Evolutionary conservation across 2,888 invertebrate genomes (phyloP).

Genomic region (Synergus laeviventris): DNA sequence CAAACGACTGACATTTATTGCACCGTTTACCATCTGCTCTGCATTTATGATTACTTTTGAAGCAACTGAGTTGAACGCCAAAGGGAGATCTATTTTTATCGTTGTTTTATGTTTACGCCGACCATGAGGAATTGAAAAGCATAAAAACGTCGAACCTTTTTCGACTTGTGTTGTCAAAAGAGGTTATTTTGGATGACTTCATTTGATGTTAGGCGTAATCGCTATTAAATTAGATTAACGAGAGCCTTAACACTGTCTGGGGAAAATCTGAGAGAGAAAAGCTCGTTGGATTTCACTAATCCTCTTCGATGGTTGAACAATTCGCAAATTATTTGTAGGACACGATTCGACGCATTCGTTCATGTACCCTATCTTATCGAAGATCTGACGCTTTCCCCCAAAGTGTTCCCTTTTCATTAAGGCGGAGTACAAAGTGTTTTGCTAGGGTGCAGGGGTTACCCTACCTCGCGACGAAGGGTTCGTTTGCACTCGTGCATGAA

Average conservation of each 20-base stretch:
- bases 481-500: slow-evolving; percentile 35
- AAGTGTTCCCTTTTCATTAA: slow-evolving; percentile 45
- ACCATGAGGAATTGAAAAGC: slow-evolving; percentile 44
- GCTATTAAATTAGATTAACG: slow-evolving; percentile 10
- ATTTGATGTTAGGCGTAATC: background rate
- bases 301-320: slow-evolving; percentile 31
- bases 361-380: slow-evolving; percentile 59
- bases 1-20: slow-evolving; percentile 49
- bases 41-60: slow-evolving; percentile 48
- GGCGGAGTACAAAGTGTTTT: slow-evolving; percentile 34
- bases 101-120: slow-evolving; percentile 49
- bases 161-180: background rate
- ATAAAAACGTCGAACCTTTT: slow-evolving; percentile 1
- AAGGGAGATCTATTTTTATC: slow-evolving; percentile 43
- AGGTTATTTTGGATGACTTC: background rate
- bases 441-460: slow-evolving; percentile 36
- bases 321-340: slow-evolving; percentile 60
- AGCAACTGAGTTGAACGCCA: slow-evolving; percentile 29
- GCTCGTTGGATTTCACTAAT: slow-evolving; percentile 20
- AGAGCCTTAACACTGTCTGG: slow-evolving; percentile 1
- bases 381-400: slow-evolving; percentile 57
- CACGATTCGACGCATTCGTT: slow-evolving; percentile 58
- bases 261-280: slow-evolving; percentile 22
- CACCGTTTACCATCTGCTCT: slow-evolving; percentile 48
- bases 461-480: slow-evolving; percentile 31